These are phyloP conservation scores for Megalurothrips usitatus DNA, from an alignment of 2,888 invertebrate genomes.

Conservation along the genomic window DNA sequence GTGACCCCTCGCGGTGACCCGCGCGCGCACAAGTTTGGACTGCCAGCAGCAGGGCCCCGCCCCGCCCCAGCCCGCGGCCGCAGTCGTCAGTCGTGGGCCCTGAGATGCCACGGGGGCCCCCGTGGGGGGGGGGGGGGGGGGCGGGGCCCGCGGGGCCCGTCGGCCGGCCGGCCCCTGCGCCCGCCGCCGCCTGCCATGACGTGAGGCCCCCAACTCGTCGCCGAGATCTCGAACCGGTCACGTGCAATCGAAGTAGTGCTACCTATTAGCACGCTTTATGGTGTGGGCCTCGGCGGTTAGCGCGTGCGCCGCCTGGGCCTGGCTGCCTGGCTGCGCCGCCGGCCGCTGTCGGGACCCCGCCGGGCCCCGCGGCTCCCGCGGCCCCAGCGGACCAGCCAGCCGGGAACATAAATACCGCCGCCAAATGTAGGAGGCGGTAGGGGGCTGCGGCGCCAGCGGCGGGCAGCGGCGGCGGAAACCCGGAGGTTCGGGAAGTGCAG, in stretches of 20 bases:
- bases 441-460: too few relatives aligned
- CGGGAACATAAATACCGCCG: neutral
- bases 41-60: too few relatives aligned
- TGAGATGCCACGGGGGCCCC: neutral
- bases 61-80: too few relatives aligned
- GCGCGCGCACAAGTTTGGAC: too few relatives aligned
- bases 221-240: too few relatives aligned
- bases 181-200: neutral
- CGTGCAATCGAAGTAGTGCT: neutral
- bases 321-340: too few relatives aligned
- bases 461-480: too few relatives aligned
- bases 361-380: too few relatives aligned
- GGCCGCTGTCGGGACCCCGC: too few relatives aligned
- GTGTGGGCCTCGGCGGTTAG: neutral
- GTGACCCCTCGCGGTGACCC: neutral
- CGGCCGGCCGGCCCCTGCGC: neutral
- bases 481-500: too few relatives aligned
- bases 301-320: neutral
- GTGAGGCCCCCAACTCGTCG: neutral
- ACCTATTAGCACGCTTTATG: conserved; percentile 16
- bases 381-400: neutral
- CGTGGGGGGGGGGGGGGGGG: neutral
- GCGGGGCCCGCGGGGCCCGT: neutral
- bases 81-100: neutral
- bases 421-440: neutral